A percentile compares a stretch with the other conserved stretches of the same genome.
Conservation (phyloP, 1,140 invertebrate species). For the Reticulitermes speratus region DNA sequence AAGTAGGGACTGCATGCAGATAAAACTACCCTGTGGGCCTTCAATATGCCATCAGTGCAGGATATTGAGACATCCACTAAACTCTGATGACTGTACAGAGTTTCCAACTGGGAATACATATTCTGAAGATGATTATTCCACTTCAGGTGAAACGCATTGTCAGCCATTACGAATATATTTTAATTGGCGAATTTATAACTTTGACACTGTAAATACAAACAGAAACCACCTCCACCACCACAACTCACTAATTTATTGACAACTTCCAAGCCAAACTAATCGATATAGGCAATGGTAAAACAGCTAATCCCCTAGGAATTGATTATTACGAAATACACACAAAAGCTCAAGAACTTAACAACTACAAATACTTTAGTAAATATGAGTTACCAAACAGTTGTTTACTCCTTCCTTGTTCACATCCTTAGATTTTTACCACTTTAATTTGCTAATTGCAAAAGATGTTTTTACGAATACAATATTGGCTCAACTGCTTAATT, state of each 20-base stretch:
- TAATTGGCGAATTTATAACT: not conserved
- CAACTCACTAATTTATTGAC: not conserved
- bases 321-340: not conserved
- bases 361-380: no score
- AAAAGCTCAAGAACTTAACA: not conserved
- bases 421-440: not conserved
- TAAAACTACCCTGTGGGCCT: constrained; percentile 63
- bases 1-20: constrained; percentile 76
- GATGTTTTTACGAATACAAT: not conserved
- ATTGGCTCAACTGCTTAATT: not conserved
- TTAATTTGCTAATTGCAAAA: not conserved
- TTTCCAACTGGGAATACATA: constrained; percentile 67
- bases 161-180: constrained; percentile 47
- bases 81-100: constrained; percentile 65
- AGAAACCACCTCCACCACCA: not conserved
- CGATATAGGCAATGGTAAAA: not conserved
- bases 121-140: constrained; percentile 76
- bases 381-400: no score
- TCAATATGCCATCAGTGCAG: constrained; percentile 63
- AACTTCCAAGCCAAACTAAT: not conserved
- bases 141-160: constrained; percentile 68
- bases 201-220: constrained; percentile 9
- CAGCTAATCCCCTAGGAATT: not conserved
- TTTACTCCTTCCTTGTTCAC: no score
- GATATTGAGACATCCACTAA: constrained; percentile 53